phyloP scores from a whole-genome alignment of 2,113 vertebrate species.

The Sardina pilchardus region DNA sequence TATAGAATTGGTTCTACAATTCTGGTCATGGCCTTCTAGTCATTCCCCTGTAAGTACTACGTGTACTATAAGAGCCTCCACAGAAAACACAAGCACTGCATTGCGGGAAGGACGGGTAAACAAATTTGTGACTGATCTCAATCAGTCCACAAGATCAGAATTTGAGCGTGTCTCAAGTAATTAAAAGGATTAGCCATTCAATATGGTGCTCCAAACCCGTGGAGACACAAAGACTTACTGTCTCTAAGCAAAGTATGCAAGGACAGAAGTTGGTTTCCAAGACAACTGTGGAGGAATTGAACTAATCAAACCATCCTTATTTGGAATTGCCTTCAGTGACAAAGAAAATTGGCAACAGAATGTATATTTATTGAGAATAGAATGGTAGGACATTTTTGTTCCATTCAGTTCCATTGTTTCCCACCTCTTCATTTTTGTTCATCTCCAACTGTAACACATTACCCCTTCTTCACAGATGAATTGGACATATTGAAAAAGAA shows the following conservation, averaged over 20 bases:
- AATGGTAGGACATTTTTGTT: background rate
- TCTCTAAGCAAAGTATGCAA: conserved; percentile 17
- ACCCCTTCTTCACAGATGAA: background rate
- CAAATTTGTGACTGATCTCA: conserved; percentile 11
- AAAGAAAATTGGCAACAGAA: background rate
- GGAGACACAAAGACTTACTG: conserved; percentile 9
- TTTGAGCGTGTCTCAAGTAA: conserved; percentile 12
- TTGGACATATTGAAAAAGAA: background rate
- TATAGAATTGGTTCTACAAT: background rate
- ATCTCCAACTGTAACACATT: background rate
- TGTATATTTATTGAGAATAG: too few species aligned
- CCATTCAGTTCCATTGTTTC: background rate
- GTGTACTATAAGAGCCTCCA: background rate
- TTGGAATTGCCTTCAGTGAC: background rate
- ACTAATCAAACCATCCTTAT: conserved; percentile 29
- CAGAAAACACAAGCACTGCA: background rate
- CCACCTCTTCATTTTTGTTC: background rate
- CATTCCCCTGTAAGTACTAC: background rate
- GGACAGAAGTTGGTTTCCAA: conserved; percentile 37
- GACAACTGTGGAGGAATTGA: conserved; percentile 35
- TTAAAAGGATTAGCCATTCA: conserved; percentile 10
- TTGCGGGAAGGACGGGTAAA: background rate
- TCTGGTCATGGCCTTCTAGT: background rate
- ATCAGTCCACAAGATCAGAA: background rate
- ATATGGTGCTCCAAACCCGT: conserved; percentile 10